phyloP scores from a whole-genome alignment of 2,797 vertebrate genomes.

The Sebastolobus altivelis region DNA sequence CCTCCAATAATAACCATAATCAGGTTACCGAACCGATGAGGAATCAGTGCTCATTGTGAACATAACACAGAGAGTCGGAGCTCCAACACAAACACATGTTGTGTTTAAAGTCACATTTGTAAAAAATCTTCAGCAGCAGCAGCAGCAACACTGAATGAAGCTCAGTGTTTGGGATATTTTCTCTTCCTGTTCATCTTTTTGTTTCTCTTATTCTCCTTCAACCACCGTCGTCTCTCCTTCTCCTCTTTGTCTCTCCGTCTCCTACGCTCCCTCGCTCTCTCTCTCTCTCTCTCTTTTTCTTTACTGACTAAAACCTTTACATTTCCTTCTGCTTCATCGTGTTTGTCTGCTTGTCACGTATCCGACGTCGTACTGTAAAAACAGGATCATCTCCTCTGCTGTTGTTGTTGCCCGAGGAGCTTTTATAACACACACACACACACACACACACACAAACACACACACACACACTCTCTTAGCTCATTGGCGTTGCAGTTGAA shows the following conservation, averaged over 20 bases:
- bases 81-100: constrained; percentile 1
- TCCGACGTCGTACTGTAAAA: constrained; percentile 50
- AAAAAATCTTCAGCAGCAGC: neutral
- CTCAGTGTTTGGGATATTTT: neutral
- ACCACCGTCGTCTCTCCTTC: constrained; percentile 15
- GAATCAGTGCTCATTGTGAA: no score
- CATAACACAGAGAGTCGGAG: neutral
- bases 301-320: constrained; percentile 44
- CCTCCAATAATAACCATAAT: no score
- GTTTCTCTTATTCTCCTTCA: constrained; percentile 15
- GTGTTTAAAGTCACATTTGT: neutral
- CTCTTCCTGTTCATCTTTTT: constrained; percentile 37
- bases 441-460: neutral
- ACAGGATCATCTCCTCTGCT: constrained; percentile 58
- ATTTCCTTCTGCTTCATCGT: constrained; percentile 39
- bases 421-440: constrained; percentile 16
- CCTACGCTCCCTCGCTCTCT: neutral
- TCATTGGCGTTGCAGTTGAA: constrained; percentile 16
- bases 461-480: constrained; percentile 8
- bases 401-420: constrained; percentile 40
- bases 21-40: neutral
- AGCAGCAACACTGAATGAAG: neutral
- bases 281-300: neutral
- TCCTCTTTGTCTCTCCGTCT: constrained; percentile 3
- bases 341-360: constrained; percentile 57